phyloP scores from a whole-genome alignment of 2,113 vertebrate genomes.

The Tyto alba region DNA sequence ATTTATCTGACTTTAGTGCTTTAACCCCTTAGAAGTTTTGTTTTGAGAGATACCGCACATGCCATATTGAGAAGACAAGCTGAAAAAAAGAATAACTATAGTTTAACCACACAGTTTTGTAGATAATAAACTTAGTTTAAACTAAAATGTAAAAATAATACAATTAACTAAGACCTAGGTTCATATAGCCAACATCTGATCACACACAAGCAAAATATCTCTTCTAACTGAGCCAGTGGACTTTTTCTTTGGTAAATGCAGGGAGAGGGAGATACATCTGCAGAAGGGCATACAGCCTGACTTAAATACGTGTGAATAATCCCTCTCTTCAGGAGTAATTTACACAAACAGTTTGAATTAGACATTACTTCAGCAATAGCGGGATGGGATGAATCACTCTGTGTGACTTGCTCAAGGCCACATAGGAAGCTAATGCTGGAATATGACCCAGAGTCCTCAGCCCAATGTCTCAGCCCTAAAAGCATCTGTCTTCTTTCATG shows the following conservation, averaged over 20 bases:
- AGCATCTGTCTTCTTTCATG: not conserved
- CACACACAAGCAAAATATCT: not conserved
- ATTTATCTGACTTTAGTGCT: not conserved
- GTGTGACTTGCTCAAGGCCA: not conserved
- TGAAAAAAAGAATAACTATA: not conserved
- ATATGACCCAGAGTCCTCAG: not conserved
- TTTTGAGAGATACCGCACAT: too few species aligned
- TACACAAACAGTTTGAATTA: not conserved
- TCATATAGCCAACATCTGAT: not conserved
- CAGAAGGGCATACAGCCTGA: not conserved
- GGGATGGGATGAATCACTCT: not conserved
- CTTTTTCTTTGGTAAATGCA: not conserved
- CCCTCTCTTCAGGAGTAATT: not conserved
- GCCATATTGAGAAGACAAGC: too few species aligned
- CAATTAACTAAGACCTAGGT: not conserved
- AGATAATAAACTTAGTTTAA: not conserved
- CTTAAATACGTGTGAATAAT: not conserved
- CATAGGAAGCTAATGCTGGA: not conserved
- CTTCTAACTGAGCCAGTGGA: not conserved
- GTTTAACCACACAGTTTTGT: not conserved
- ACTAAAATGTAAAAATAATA: not conserved
- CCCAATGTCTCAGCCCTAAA: not conserved
- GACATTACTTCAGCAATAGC: not conserved
- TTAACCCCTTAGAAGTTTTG: not conserved
- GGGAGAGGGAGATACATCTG: not conserved